These are phyloP conservation scores for Larimichthys crocea DNA, from an alignment of 2,113 vertebrate species.

Conservation along the genomic window DNA sequence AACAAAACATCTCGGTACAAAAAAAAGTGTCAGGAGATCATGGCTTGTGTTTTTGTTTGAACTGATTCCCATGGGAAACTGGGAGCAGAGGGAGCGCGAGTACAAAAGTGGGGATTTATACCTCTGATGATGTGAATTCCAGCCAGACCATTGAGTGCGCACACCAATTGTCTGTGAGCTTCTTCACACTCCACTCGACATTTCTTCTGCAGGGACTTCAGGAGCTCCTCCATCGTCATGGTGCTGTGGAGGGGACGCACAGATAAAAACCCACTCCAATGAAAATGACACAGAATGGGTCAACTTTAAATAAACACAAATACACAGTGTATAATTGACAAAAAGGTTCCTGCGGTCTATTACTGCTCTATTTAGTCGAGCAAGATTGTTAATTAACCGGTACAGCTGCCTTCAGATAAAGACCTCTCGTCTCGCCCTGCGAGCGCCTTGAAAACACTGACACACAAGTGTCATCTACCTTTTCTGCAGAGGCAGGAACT, in stretches of 20 bases:
- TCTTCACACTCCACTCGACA: conserved; percentile 98
- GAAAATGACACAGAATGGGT: conserved; percentile 36
- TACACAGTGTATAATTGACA: neutral
- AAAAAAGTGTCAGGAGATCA: conserved; percentile 28
- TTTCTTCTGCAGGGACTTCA: conserved; percentile 97
- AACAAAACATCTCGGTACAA: conserved; percentile 34
- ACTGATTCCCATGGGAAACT: conserved; percentile 75
- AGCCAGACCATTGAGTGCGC: conserved; percentile 96
- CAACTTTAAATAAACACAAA: conserved; percentile 63
- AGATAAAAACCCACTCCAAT: conserved; percentile 26
- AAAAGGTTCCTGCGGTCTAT: conserved; percentile 12
- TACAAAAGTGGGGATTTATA: conserved; percentile 69
- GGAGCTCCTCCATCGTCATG: conserved; percentile 99
- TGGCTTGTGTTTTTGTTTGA: conserved; percentile 48
- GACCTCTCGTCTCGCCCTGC: neutral
- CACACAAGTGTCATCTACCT: conserved; percentile 82
- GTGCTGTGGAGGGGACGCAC: conserved; percentile 83
- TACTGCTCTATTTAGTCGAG: conserved; percentile 22
- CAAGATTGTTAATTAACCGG: conserved; percentile 43
- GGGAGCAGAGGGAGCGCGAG: conserved; percentile 12
- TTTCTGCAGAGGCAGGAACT: conserved; percentile 98
- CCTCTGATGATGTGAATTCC: conserved; percentile 99
- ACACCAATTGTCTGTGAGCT: conserved; percentile 96
- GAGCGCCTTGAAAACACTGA: neutral
- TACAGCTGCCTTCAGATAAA: conserved; percentile 38